Percentiles rank a stretch among this genome's conserved stretches.
These are phyloP conservation scores for Ammodytes dubius DNA, from an alignment of 2,113 vertebrate genomes.

Conservation along the genomic window DNA sequence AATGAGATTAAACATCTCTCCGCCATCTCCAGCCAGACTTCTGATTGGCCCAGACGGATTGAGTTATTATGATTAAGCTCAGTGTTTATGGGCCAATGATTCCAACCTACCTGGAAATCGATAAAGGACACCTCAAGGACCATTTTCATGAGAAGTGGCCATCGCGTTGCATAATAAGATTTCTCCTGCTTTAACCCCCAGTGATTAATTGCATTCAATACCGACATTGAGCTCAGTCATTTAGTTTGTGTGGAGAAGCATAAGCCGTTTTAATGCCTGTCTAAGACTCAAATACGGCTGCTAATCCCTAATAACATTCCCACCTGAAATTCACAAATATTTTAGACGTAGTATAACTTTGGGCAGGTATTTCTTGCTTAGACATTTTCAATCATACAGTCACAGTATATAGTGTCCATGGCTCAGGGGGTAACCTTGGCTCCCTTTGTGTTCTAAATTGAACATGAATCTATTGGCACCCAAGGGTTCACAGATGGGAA, in stretches of 20 bases:
- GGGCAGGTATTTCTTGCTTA: constrained; percentile 16
- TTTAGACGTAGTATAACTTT: neutral
- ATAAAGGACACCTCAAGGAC: constrained; percentile 78
- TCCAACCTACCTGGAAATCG: constrained; percentile 65
- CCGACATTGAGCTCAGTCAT: constrained; percentile 55
- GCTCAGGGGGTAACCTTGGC: neutral
- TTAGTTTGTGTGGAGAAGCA: constrained; percentile 63
- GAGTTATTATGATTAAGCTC: constrained; percentile 79
- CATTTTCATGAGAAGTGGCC: constrained; percentile 64
- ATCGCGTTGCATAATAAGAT: constrained; percentile 57
- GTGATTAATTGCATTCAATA: constrained; percentile 76
- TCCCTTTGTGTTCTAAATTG: constrained; percentile 12
- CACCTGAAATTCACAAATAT: constrained; percentile 30
- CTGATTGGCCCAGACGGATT: constrained; percentile 64
- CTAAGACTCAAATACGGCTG: constrained; percentile 52
- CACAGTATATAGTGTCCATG: neutral
- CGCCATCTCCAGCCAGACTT: constrained; percentile 24
- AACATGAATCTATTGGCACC: constrained; percentile 15
- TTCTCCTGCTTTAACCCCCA: constrained; percentile 44
- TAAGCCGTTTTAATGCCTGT: constrained; percentile 52
- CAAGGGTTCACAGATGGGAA: constrained; percentile 25
- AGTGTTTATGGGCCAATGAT: constrained; percentile 71
- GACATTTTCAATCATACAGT: constrained; percentile 24
- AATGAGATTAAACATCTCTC: constrained; percentile 68
- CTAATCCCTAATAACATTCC: constrained; percentile 41